Evolutionary conservation across 1,140 invertebrate species (phyloP), one percentile per base, ranked within the genome.

Genomic region (Trichomalopsis sarcophagae): DNA sequence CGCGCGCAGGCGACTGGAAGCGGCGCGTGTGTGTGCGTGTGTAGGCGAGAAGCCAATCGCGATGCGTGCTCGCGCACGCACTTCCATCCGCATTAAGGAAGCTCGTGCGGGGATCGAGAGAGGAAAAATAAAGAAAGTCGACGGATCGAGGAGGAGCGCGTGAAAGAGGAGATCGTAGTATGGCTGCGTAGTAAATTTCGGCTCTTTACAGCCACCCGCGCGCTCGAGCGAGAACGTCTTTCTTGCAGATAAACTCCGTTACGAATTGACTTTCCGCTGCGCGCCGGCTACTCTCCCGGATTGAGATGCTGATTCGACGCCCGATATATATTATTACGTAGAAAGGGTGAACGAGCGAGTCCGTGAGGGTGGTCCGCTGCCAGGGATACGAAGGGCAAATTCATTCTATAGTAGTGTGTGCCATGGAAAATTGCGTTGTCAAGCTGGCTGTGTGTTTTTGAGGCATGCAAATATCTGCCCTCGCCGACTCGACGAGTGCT

Each of bases 61-160:
- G 10, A 79, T 33, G 77, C 23, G 77, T 50, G 77, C 77, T 33
- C 30, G 47, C 47, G 47, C 44, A 50, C 47, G 75, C 77, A 81
- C 69, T 73, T 68, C 77, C 75, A 79, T 74, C 68, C 69, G 77
- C 77, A 74, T 23, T 76, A 55, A 81, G 55, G 33, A 36, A 36
- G 33, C 33, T 36, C 33, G 33, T 36, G 27, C 27, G 3, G 33
- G 33, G 33, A 36, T 36, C 3, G 33, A 36, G 33, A 6, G 33
- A 36, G 27, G 27, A 36, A 74, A 71, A 74, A 74, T 74, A 74
- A 36, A 74, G 27, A 13, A 40, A 36, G n/a, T 17, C 62, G 55
- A 62, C 7, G 36, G 36, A 40, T 40, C 36, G 36, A 40, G 36
- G 36, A 40, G 36, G 36, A 40, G 36, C 36, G 36, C 7, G 40